Percentiles rank a stretch among this genome's conserved stretches.
These are phyloP conservation scores for Mechanitis messenoides DNA, from an alignment of 2,888 invertebrate species.

Conservation along the genomic window DNA sequence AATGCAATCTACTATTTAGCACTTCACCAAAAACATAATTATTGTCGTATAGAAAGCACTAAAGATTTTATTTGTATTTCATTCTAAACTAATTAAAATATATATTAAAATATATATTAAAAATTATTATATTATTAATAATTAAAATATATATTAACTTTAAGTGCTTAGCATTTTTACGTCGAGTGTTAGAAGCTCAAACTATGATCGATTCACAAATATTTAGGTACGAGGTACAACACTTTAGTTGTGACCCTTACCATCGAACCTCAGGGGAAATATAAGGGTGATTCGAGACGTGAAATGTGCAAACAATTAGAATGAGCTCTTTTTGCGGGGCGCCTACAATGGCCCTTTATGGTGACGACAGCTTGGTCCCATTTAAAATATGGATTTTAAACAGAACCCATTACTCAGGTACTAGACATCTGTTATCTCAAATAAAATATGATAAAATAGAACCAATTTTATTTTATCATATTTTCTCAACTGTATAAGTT, in stretches of 20 bases:
- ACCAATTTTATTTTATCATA: not conserved
- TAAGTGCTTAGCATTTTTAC: not conserved
- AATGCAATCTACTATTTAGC: too few species aligned
- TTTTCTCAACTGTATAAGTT: too few species aligned
- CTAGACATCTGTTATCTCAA: conserved; percentile 58
- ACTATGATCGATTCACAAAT: conserved; percentile 11
- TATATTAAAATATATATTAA: too few species aligned
- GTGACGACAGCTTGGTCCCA: conserved; percentile 57
- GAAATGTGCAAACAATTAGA: conserved; percentile 75
- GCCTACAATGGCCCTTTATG: conserved; percentile 64
- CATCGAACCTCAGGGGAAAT: conserved; percentile 20
- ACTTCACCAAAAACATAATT: too few species aligned
- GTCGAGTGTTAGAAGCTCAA: not conserved
- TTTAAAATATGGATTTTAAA: conserved; percentile 44
- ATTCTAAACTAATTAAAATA: too few species aligned
- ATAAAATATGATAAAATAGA: not conserved
- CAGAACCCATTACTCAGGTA: conserved; percentile 46
- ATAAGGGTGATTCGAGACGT: conserved; percentile 43
- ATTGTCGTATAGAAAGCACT: too few species aligned
- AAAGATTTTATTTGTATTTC: too few species aligned
- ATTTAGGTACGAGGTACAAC: conserved; percentile 12
- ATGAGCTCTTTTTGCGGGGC: conserved; percentile 60
- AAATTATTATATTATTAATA: too few species aligned
- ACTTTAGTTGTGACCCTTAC: conserved; percentile 19
- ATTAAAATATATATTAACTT: too few species aligned